A percentile compares a stretch with the other conserved stretches of the same genome.
These are phyloP conservation scores for Vannuccia rotundouncinata DNA, from an alignment of 2,888 invertebrate genomes.

Conservation along the genomic window DNA sequence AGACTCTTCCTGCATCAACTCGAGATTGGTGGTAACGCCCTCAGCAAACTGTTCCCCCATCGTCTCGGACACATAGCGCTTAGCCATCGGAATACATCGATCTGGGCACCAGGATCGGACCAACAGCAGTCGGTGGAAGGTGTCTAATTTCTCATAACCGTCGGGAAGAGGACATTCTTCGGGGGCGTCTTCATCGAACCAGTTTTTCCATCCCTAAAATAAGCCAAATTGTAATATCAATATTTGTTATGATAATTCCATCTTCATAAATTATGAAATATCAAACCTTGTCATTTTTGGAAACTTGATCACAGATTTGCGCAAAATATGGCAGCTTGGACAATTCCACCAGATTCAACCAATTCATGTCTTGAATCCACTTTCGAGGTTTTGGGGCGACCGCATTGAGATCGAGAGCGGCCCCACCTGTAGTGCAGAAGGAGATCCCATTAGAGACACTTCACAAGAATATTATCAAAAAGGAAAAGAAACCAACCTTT, in stretches of 20 bases:
- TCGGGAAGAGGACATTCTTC: conserved; percentile 55
- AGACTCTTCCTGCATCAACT: conserved; percentile 80
- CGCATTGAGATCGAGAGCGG: conserved; percentile 56
- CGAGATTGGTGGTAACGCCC: conserved; percentile 81
- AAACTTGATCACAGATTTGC: conserved; percentile 54
- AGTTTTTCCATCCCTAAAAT: conserved; percentile 54
- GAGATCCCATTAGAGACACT: no score
- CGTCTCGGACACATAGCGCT: conserved; percentile 54
- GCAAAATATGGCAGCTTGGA: conserved; percentile 55
- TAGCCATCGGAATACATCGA: conserved; percentile 56
- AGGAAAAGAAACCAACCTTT: conserved; percentile 63
- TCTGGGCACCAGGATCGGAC: conserved; percentile 56
- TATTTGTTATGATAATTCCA: no score
- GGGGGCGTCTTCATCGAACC: conserved; percentile 57
- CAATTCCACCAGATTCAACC: conserved; percentile 57
- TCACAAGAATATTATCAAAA: no score
- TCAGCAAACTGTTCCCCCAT: conserved; percentile 64
- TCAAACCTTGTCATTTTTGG: conserved; percentile 56
- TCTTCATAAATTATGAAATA: no score
- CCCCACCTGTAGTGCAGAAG: conserved; percentile 51
- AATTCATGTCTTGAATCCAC: conserved; percentile 58
- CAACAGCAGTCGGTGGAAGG: conserved; percentile 54
- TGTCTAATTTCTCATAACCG: conserved; percentile 49
- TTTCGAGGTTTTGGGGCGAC: conserved; percentile 57
- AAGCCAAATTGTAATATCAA: no score